Evolutionary conservation across 2,888 invertebrate genomes (phyloP).

Genomic region (Melinopterus prodromus): DNA sequence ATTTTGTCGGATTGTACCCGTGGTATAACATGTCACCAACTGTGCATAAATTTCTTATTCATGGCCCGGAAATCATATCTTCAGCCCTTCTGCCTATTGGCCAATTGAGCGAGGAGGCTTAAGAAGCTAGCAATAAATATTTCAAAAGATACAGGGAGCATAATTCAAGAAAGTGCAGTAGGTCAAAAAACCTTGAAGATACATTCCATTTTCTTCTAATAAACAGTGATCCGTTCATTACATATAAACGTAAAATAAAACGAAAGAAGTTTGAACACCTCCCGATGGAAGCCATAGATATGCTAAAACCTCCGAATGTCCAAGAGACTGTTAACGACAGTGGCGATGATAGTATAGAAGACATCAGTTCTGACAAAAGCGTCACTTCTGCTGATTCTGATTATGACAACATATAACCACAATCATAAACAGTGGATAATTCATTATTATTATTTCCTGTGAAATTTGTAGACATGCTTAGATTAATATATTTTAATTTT

Average conservation of each 20-base stretch:
- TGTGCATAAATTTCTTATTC: constrained; percentile 35
- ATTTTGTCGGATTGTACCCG: constrained; percentile 33
- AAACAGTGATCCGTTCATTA: constrained; percentile 32
- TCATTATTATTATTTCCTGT: neutral
- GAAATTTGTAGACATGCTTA: neutral
- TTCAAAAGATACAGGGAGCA: constrained; percentile 9
- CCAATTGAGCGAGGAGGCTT: no score
- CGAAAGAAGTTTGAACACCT: neutral
- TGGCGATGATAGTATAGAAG: neutral
- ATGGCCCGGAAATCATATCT: constrained; percentile 35
- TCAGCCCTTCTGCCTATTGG: constrained; percentile 32
- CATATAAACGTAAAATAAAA: constrained; percentile 37
- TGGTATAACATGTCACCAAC: constrained; percentile 34
- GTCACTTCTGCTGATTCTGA: neutral
- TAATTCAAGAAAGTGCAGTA: constrained; percentile 31
- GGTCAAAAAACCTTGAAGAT: constrained; percentile 33
- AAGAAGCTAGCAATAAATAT: no score
- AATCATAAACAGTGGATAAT: neutral
- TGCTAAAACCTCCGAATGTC: neutral
- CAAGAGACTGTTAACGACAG: neutral
- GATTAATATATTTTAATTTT: neutral
- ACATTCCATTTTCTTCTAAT: constrained; percentile 34
- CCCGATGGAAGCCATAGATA: neutral
- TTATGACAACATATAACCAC: no score
- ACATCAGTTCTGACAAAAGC: neutral